phyloP scores from a whole-genome alignment of 2,797 vertebrate species.

The Miichthys miiuy region DNA sequence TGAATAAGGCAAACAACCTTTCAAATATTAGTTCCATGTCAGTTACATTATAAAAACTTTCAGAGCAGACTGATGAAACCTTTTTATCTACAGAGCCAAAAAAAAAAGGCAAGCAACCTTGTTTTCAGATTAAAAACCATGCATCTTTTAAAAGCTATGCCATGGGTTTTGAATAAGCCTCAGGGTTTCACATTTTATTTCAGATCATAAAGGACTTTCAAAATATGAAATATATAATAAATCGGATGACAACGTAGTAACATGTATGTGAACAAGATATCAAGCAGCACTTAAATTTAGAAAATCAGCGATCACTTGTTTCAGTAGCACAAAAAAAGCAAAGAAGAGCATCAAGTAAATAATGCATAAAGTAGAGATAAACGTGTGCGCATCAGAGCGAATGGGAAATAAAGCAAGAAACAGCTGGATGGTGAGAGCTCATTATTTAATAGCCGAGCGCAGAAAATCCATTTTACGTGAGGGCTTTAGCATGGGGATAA shows the following conservation, averaged over 20 bases:
- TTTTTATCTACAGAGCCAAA: slow-evolving; percentile 26
- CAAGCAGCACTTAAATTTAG: background rate
- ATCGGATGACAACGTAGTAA: background rate
- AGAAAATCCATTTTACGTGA: slow-evolving; percentile 70
- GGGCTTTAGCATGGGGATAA: slow-evolving; percentile 57
- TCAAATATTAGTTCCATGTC: background rate
- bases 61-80: background rate
- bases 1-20: background rate
- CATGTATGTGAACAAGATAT: slow-evolving; percentile 15
- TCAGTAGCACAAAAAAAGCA: slow-evolving; percentile 9
- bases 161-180: slow-evolving; percentile 13
- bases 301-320: slow-evolving; percentile 4
- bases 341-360: slow-evolving; percentile 27
- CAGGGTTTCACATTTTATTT: slow-evolving; percentile 2
- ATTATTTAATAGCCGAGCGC: slow-evolving; percentile 65
- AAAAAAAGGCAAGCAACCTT: background rate
- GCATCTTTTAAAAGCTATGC: slow-evolving; percentile 2
- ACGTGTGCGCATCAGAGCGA: slow-evolving; percentile 21
- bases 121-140: slow-evolving; percentile 19
- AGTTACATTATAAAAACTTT: background rate
- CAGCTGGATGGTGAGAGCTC: slow-evolving; percentile 56
- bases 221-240: background rate
- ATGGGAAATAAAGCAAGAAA: slow-evolving; percentile 39
- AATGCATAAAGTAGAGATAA: slow-evolving; percentile 27
- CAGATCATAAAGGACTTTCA: slow-evolving; percentile 3